Evolutionary conservation across 2,888 invertebrate species (phyloP).

Genomic region (Chironomus riparius): DNA sequence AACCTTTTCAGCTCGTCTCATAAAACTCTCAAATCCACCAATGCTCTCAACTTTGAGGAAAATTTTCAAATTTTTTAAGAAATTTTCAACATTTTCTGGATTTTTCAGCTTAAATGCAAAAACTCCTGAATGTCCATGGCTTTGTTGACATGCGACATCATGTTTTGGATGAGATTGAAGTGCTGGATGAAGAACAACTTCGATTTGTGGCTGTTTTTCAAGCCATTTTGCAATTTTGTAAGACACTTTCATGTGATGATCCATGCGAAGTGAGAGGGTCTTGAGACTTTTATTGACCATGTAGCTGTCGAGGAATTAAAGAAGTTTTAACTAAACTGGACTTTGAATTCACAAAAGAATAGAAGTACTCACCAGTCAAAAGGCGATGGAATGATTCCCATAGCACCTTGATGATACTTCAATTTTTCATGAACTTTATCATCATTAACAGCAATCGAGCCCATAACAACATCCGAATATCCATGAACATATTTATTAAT

Average conservation of each 20-base stretch:
- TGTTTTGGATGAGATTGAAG: constrained; percentile 73
- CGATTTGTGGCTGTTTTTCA: constrained; percentile 62
- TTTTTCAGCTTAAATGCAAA: constrained; percentile 70
- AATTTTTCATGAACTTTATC: constrained; percentile 58
- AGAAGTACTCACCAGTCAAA: constrained; percentile 68
- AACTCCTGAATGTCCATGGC: constrained; percentile 77
- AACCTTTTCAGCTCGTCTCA: constrained; percentile 45
- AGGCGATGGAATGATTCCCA: constrained; percentile 84
- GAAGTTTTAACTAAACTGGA: not conserved
- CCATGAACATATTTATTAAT: constrained; percentile 93
- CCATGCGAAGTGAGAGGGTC: constrained; percentile 80
- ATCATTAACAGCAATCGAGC: constrained; percentile 62
- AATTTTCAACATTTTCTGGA: constrained; percentile 55
- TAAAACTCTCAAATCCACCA: constrained; percentile 82
- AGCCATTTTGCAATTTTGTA: constrained; percentile 66
- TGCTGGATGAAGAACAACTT: constrained; percentile 65
- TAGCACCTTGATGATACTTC: constrained; percentile 73
- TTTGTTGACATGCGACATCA: constrained; percentile 62
- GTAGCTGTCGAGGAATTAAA: constrained; percentile 69
- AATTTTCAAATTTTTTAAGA: constrained; percentile 61
- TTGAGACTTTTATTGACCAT: constrained; percentile 80
- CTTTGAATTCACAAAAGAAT: no score
- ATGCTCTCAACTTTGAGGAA: constrained; percentile 80
- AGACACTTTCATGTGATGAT: constrained; percentile 67
- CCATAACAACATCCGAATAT: constrained; percentile 90